Percentiles rank a stretch among this genome's conserved stretches.
phyloP scores from a whole-genome alignment of 2,113 vertebrate species.

The Charina bottae region DNA sequence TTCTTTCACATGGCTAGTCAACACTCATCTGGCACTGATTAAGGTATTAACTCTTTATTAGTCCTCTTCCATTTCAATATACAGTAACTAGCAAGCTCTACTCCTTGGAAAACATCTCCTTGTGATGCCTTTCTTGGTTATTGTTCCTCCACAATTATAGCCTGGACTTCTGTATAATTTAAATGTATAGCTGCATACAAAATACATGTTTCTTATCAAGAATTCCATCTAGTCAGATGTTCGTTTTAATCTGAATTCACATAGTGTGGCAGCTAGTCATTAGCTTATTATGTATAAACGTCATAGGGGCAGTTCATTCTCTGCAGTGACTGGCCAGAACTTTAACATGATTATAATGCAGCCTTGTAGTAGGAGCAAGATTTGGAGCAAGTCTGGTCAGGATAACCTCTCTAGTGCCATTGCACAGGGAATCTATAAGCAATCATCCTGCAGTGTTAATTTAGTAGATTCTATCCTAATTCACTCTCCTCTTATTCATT shows the following conservation, averaged over 20 bases:
- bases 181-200: slow-evolving; percentile 14
- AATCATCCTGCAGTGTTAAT: neutral
- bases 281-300: neutral
- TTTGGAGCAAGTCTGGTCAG: neutral
- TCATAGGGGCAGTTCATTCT: neutral
- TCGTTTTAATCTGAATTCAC: neutral
- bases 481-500: neutral
- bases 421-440: neutral
- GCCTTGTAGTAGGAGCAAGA: neutral
- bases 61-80: neutral
- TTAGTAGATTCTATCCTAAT: neutral
- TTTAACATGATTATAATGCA: neutral
- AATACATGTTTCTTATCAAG: slow-evolving; percentile 19
- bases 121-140: neutral
- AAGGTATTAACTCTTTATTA: neutral
- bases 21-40: slow-evolving; percentile 12
- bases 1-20: neutral
- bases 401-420: neutral
- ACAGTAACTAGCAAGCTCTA: neutral
- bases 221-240: slow-evolving; percentile 6
- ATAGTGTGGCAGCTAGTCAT: neutral
- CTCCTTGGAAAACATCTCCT: neutral
- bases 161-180: slow-evolving; percentile 7
- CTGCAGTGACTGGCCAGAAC: neutral
- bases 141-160: neutral